A percentile compares a stretch with the other conserved stretches of the same genome.
Conservation (phyloP, 2,888 invertebrate genomes). For the Ophion ellenae region DNA sequence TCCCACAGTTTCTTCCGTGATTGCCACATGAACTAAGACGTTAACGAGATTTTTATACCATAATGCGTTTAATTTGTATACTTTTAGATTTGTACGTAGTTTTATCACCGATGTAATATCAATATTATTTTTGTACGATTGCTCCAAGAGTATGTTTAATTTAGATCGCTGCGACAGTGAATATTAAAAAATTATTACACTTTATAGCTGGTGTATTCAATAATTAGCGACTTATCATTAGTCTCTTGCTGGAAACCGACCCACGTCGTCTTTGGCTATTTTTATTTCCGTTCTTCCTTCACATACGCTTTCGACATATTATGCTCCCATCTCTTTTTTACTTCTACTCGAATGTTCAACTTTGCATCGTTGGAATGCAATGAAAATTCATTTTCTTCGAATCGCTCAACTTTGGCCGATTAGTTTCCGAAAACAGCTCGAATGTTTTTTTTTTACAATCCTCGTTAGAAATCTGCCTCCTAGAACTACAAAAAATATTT, state of each 20-base stretch:
- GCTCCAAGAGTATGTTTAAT: background rate
- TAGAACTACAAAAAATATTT: no score
- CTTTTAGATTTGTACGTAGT: slow-evolving; percentile 1
- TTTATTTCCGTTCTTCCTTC: background rate
- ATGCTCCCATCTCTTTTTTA: no score
- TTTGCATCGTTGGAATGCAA: slow-evolving; percentile 2
- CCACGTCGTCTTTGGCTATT: background rate
- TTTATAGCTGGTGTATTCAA: background rate
- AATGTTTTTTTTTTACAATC: background rate
- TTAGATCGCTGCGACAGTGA: background rate
- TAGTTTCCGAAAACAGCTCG: background rate
- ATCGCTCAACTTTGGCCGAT: background rate
- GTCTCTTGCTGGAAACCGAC: background rate
- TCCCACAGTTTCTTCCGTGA: background rate
- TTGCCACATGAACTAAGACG: background rate
- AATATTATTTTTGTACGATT: background rate
- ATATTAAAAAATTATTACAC: background rate
- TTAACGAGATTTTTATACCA: background rate
- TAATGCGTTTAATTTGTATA: background rate
- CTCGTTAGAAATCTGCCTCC: no score
- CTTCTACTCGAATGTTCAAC: no score
- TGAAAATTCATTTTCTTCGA: background rate
- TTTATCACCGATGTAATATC: background rate
- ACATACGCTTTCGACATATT: background rate
- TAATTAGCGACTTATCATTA: background rate